Percentiles rank a stretch among this genome's conserved stretches.
Conservation (phyloP, 1,140 invertebrate species). For the Thalassaphorura encarpata region DNA sequence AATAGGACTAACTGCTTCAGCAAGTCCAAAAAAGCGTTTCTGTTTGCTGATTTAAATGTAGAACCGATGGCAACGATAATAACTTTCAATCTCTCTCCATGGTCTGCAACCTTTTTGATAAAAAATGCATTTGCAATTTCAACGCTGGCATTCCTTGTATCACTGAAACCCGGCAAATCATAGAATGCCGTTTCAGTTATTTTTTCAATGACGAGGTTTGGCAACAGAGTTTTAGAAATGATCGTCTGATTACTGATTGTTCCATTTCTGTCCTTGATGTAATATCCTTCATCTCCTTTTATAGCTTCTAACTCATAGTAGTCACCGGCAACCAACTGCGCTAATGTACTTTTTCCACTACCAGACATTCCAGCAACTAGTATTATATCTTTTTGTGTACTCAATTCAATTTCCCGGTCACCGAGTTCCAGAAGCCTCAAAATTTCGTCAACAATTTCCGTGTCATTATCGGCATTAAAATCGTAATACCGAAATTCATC, state of each 20-base stretch:
- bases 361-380: conserved; percentile 27
- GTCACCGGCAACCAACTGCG: conserved; percentile 21
- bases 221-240: conserved; percentile 21
- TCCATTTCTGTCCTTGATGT: background rate
- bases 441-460: background rate
- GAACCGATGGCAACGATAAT: conserved; percentile 9
- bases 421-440: background rate
- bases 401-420: background rate
- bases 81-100: conserved; percentile 16
- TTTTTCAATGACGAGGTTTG: conserved; percentile 5
- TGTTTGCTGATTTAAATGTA: background rate
- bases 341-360: conserved; percentile 24
- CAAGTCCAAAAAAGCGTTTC: background rate
- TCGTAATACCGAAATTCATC: too few relatives aligned
- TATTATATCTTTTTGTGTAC: conserved; percentile 8
- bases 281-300: background rate
- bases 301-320: conserved; percentile 2
- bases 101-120: conserved; percentile 21
- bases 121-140: conserved; percentile 27
- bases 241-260: conserved; percentile 8
- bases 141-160: conserved; percentile 14
- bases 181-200: conserved; percentile 6
- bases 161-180: conserved; percentile 30
- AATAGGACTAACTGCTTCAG: background rate
- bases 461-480: too few relatives aligned